phyloP scores from a whole-genome alignment of 2,797 vertebrate species.

The Gallinago nigripennis region DNA sequence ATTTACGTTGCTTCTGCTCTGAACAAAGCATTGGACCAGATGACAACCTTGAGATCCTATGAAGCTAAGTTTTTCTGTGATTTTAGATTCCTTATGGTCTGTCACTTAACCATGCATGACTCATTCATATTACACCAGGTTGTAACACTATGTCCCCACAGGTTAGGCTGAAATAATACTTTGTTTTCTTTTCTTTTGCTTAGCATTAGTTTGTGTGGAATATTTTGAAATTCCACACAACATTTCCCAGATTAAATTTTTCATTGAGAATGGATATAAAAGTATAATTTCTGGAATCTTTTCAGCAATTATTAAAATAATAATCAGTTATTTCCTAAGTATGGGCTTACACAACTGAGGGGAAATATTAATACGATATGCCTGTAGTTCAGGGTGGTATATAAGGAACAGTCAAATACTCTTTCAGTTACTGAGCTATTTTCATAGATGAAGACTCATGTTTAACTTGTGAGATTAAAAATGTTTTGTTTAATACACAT shows the following conservation, averaged over 20 bases:
- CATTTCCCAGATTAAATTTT: not conserved
- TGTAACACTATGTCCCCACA: not conserved
- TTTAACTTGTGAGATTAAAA: not conserved
- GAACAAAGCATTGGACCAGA: not conserved
- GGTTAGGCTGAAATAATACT: not conserved
- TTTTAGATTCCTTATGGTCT: not conserved
- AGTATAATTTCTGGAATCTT: not conserved
- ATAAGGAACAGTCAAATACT: not conserved
- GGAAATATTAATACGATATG: not conserved
- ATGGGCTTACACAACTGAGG: not conserved
- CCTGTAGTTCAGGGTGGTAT: not conserved
- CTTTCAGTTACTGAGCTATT: not conserved
- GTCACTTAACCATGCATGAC: not conserved
- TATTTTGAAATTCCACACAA: not conserved
- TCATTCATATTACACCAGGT: not conserved
- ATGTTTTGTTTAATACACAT: not conserved
- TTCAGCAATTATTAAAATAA: not conserved
- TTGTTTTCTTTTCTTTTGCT: not conserved
- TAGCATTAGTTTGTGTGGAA: not conserved
- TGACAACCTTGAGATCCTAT: not conserved
- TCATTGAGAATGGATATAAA: not conserved
- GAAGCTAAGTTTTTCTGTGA: not conserved
- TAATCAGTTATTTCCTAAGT: not conserved
- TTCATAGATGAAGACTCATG: not conserved
- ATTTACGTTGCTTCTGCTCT: not conserved